Evolutionary conservation across 2,888 invertebrate genomes (phyloP), one percentile per base, ranked within the genome.

Genomic region (Cosmia pyralina): DNA sequence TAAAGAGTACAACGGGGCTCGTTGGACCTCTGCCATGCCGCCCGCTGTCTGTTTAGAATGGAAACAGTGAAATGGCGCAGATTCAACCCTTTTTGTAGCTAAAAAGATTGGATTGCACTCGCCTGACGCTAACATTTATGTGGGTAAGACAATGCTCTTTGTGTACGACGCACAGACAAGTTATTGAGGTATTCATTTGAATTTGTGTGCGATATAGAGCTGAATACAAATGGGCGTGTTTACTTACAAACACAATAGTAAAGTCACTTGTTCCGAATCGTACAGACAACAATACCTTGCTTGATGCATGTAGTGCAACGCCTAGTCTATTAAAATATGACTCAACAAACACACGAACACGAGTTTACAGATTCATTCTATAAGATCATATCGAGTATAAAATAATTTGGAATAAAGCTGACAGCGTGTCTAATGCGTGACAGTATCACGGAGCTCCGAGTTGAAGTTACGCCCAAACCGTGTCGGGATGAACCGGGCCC

Each of bases 21-120:
- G 83, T 74, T 81, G 84, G 86, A 83, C 72, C 73, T 77, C 74
- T 72, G 84, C 76, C 83, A 83, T 66, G 84, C 71, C 81, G 41
- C 57, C 72, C 80, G 77, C 85, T 84, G 80, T 84, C 86, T 89
- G 89, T 85, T 90, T 90, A 87, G 86, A 90, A 89, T 88, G 87
- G 85, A 87, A 89, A 89, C 88, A 88, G 75, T 79, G 76, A 85
- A 88, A 89, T 84, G 86, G 88, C 84, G 88, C 85, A 86, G 88
- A 90, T 88, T 88, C 86, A 87, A 89, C 88, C 87, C 87, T 89
- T 91, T 89, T 87, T 86, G 85, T 82, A 77, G 77, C 85, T 89
- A 89, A 88, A 90, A 88, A 91, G 90, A 92, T 92, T 91, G 92
- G 88, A 91, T 91, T 89, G 90, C 87, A 86, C 79, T 83, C 81